Percentiles rank a stretch among this genome's conserved stretches.
Evolutionary conservation across 2,888 invertebrate genomes (phyloP).

Genomic region (Cetonia aurata): DNA sequence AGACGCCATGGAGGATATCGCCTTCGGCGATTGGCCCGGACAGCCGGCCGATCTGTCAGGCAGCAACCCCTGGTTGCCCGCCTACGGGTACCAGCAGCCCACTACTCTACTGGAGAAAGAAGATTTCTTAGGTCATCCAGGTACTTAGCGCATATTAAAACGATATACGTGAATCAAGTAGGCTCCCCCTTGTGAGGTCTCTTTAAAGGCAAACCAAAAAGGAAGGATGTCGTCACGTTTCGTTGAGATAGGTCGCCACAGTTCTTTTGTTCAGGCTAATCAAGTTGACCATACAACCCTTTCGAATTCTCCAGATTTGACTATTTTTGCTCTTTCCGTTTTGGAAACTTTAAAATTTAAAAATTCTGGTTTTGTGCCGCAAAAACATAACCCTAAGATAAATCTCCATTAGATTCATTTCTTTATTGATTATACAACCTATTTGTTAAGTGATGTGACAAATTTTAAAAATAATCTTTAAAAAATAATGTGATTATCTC

Average conservation of each 20-base stretch:
- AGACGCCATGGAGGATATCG: conserved; percentile 71
- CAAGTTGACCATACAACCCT: too few species aligned
- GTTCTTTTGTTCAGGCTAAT: background rate
- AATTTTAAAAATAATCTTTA: too few species aligned
- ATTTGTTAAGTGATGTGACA: too few species aligned
- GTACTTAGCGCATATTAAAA: conserved; percentile 63
- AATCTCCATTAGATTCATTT: too few species aligned
- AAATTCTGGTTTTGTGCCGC: too few species aligned
- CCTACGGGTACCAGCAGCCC: conserved; percentile 82
- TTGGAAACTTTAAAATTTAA: too few species aligned
- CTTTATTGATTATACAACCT: too few species aligned
- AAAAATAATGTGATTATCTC: too few species aligned
- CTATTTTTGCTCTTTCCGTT: too few species aligned
- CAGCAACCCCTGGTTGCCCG: conserved; percentile 83
- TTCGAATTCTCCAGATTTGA: too few species aligned
- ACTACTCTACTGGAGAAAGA: conserved; percentile 68
- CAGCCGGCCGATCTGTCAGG: conserved; percentile 71
- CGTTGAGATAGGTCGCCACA: conserved; percentile 4
- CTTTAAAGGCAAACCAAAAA: background rate
- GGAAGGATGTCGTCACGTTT: background rate
- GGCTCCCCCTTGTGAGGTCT: background rate
- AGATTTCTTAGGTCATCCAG: conserved; percentile 75
- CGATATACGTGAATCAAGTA: background rate
- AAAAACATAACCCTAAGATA: too few species aligned
- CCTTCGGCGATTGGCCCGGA: conserved; percentile 75